Evolutionary conservation across 2,797 vertebrate species (phyloP), one percentile per base, ranked within the genome.

Genomic region (Chaetophractus vellerosus): DNA sequence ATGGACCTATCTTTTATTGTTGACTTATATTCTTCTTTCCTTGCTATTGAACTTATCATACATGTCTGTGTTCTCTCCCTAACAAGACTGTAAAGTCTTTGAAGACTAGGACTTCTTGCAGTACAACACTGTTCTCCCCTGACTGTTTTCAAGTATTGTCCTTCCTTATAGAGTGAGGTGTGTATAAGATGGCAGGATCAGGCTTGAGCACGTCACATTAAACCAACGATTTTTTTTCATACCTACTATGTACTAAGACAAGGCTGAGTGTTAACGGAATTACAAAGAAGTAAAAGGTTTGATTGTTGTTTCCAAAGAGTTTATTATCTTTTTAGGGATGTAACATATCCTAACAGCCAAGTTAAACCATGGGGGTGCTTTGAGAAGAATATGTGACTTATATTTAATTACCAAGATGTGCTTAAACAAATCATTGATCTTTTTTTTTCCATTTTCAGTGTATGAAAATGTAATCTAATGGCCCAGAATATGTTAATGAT

Each of bases 381-480:
- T 83, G 48, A 93, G 63, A 87, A 81, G 33, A 95, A 28, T 18
- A 31, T 12, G 3, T 88, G n/a, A n/a, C 23, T 76, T 55, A 74
- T 4, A 63, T 80, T 63, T 50, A 83, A 80, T 80, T 94, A 64
- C 28, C 26, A 93, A 90, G 68, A 88, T 66, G 9, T 69, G 48
- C 68, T 74, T 74, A 85, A 90, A 57, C 12, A 90, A 78, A 28
- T 61, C 84, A 90, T 11, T 87, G 79, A 93, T 85, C 72, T 19
- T 72, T 91, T 83, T 69, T 52, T 88, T 24, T 75, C 59, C 74
- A 80, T 55, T 61, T 9, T 38, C 74, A 89, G 15, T 75, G 0
- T 41, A 66, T 66, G 50, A 89, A 86, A 88, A 63, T 48, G 91
- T 52, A 96, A 82, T 45, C 52, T 64, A 93, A 90, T 88, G 57